Percentiles rank a stretch among this genome's conserved stretches.
phyloP scores from a whole-genome alignment of 2,888 invertebrate species.

The Eumerus sabulonum region DNA sequence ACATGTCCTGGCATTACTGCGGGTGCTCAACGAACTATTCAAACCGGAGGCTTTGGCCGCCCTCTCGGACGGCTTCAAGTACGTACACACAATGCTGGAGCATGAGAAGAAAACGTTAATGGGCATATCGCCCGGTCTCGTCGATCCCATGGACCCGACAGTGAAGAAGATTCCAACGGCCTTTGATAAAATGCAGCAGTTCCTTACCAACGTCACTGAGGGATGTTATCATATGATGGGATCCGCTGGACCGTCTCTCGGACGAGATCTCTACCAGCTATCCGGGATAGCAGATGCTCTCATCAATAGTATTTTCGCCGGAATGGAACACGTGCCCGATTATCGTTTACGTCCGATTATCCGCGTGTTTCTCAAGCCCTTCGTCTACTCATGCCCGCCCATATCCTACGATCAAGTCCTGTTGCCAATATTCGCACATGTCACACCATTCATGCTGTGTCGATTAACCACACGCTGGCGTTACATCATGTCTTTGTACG shows the following conservation, averaged over 20 bases:
- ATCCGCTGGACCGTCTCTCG: slow-evolving; percentile 88
- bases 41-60: slow-evolving; percentile 83
- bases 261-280: slow-evolving; percentile 90
- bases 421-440: slow-evolving; percentile 87
- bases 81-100: slow-evolving; percentile 86
- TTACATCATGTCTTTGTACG: slow-evolving; percentile 87
- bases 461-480: slow-evolving; percentile 89
- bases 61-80: slow-evolving; percentile 84
- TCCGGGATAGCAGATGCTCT: slow-evolving; percentile 88
- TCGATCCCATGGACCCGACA: slow-evolving; percentile 78
- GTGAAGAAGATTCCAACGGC: slow-evolving; percentile 81
- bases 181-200: slow-evolving; percentile 90
- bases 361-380: slow-evolving; percentile 91
- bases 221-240: slow-evolving; percentile 90
- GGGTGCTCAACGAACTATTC: slow-evolving; percentile 90
- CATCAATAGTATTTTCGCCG: slow-evolving; percentile 81
- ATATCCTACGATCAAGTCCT: slow-evolving; percentile 88
- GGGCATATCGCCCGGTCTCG: slow-evolving; percentile 81
- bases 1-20: slow-evolving; percentile 87
- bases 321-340: slow-evolving; percentile 86
- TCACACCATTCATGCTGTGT: slow-evolving; percentile 87
- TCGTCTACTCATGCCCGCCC: slow-evolving; percentile 91
- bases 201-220: slow-evolving; percentile 88
- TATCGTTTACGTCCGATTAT: slow-evolving; percentile 90
- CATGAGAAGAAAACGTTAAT: slow-evolving; percentile 88